Percentiles rank a stretch among this genome's conserved stretches.
Conservation (phyloP, 2,113 vertebrate genomes). For the Petrocephalus zakoni region DNA sequence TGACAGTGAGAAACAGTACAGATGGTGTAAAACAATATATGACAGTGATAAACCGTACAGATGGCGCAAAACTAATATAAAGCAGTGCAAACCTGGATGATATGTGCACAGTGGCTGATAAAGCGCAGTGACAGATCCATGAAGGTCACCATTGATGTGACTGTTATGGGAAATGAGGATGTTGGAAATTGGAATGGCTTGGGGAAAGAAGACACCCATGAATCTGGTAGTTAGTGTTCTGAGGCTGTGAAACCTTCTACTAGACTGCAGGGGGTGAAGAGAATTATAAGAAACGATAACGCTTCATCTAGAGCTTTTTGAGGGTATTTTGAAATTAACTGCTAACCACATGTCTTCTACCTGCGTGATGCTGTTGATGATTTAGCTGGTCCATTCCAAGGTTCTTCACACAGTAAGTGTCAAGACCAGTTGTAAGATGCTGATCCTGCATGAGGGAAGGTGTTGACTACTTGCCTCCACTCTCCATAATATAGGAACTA, state of each 20-base stretch:
- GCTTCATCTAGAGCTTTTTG: too few species aligned
- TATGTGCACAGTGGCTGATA: background rate
- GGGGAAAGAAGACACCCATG: background rate
- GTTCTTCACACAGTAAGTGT: background rate
- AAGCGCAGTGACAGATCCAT: background rate
- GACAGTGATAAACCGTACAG: too few species aligned
- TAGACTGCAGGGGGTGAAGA: background rate
- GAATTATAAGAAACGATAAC: too few species aligned
- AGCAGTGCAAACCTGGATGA: too few species aligned
- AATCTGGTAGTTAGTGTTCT: background rate
- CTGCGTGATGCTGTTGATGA: background rate
- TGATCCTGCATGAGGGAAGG: background rate
- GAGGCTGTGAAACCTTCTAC: background rate
- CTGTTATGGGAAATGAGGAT: background rate
- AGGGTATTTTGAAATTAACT: too few species aligned
- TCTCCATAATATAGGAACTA: background rate
- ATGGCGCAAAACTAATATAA: too few species aligned
- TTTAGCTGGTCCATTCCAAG: background rate
- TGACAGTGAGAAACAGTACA: too few species aligned
- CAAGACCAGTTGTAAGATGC: background rate
- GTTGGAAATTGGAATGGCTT: background rate
- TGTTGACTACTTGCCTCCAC: background rate
- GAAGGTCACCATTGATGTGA: background rate
- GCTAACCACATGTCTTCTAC: too few species aligned
- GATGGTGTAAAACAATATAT: too few species aligned